These are phyloP conservation scores for Kryphioiulus occultus DNA, from an alignment of 2,888 invertebrate genomes.

Conservation along the genomic window DNA sequence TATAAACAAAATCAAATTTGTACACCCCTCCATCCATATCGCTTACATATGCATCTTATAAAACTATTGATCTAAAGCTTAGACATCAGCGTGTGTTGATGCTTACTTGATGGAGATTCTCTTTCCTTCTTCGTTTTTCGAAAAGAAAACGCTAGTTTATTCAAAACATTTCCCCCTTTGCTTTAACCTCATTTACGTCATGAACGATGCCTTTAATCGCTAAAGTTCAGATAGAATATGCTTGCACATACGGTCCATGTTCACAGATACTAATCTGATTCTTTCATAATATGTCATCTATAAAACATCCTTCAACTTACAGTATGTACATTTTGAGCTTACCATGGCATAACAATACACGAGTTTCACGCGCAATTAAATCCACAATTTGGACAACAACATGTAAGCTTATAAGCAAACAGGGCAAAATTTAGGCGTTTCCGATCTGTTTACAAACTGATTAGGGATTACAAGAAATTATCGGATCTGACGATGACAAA, in stretches of 20 bases:
- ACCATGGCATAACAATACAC: background rate
- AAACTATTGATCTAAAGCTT: conserved; percentile 8
- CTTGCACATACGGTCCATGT: no score
- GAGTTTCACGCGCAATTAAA: background rate
- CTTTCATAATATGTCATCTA: background rate
- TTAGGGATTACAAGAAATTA: no score
- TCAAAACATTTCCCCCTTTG: no score
- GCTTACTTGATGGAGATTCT: background rate
- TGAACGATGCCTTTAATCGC: no score
- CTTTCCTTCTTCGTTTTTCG: background rate
- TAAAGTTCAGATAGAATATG: no score
- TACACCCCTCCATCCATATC: conserved; percentile 20
- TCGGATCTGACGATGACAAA: no score
- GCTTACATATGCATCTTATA: conserved; percentile 32
- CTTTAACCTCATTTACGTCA: no score
- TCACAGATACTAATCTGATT: background rate
- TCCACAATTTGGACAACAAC: background rate
- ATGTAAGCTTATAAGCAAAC: background rate
- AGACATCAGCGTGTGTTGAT: background rate
- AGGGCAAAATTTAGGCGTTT: background rate
- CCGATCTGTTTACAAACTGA: no score
- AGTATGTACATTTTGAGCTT: background rate
- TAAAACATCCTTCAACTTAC: background rate
- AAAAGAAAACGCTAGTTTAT: background rate
- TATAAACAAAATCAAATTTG: conserved; percentile 40